Base-by-base conservation (phyloP, 92 coral and sea anemone genomes). In the Zoanthus solanderi region DNA sequence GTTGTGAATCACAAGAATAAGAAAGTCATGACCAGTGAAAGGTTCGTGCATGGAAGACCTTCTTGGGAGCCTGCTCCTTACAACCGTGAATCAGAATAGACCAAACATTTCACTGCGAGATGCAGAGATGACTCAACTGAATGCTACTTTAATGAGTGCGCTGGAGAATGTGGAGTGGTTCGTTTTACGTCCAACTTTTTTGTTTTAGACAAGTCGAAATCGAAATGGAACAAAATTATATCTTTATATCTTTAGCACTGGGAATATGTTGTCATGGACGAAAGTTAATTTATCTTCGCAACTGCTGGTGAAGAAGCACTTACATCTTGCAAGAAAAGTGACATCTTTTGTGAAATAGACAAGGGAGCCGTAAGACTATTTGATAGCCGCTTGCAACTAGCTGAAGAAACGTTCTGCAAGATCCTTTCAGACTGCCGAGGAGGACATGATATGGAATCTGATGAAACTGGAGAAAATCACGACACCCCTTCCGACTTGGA, bases 121-220 rank as follows among this genome's bases (percentile, higher is more conserved):
- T 37, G 42, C 11, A 52, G 0, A 52, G 56, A 52, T 52, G 56
- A 7, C 56, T 52, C 56, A 52, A 52, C 56, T 37, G 42, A 37
- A 37, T 37, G 3, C 42, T 37, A 37, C 42, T 37, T 37, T 4
- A 2, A 37, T 37, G 42, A 37, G 57, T 74, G 37, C 32, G 76
- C 87, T 83, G 87, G 87, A 83, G 87, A 83, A 76, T 66, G 87
- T 23, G 60, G 76, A 83, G 87, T 65, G 60, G 60, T 83, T 83
- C 61, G 76, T 15, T 65, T 44, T 17, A 83, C 87, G 9, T 45
- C 87, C 61, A 74, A 83, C 31, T 65, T 83, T 66, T 83, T 67
- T 80, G 74, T 84, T n/a, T 84, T 84, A 42, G 78, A 84, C 78
- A 84, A 52, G 56, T 52, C 56, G 56, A 52, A 52, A 52, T 52